phyloP scores from a whole-genome alignment of 2,888 invertebrate species.

The Cephus rjabovi region DNA sequence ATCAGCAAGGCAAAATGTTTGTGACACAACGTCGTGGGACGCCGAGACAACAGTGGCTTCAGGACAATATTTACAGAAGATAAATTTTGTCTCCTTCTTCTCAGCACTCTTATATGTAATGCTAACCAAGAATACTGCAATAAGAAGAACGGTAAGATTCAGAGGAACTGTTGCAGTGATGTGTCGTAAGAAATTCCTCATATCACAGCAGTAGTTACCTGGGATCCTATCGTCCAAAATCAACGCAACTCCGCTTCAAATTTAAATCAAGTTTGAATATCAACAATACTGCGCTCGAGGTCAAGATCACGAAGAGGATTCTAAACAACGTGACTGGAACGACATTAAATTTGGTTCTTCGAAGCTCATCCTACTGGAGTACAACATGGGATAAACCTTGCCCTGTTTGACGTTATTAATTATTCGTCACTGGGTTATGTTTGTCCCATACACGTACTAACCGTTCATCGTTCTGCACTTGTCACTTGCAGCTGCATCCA shows the following conservation, averaged over 20 bases:
- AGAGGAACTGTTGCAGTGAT: constrained; percentile 63
- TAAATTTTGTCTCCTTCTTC: neutral
- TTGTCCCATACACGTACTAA: constrained; percentile 41
- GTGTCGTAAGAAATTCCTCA: constrained; percentile 48
- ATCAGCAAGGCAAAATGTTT: constrained; percentile 61
- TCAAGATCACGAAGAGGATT: neutral
- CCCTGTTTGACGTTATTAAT: constrained; percentile 46
- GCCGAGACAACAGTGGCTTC: neutral
- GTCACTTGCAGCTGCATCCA: constrained; percentile 3
- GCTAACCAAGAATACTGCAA: neutral
- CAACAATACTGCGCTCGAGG: neutral
- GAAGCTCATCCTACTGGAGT: constrained; percentile 29
- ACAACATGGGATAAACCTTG: constrained; percentile 53
- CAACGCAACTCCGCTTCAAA: constrained; percentile 21
- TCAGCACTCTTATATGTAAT: neutral
- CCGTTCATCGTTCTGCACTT: constrained; percentile 9
- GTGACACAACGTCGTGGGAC: constrained; percentile 42
- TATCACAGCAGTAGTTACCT: constrained; percentile 67
- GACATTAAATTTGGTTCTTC: neutral
- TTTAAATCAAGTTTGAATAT: neutral
- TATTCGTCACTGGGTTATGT: constrained; percentile 62
- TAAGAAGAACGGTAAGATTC: constrained; percentile 47
- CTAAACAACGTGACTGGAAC: neutral
- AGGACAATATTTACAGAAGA: neutral
- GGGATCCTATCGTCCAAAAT: constrained; percentile 38